Evolutionary conservation across 1,140 invertebrate species (phyloP), one percentile per base, ranked within the genome.

Genomic region (Aphelenchoides besseyi): DNA sequence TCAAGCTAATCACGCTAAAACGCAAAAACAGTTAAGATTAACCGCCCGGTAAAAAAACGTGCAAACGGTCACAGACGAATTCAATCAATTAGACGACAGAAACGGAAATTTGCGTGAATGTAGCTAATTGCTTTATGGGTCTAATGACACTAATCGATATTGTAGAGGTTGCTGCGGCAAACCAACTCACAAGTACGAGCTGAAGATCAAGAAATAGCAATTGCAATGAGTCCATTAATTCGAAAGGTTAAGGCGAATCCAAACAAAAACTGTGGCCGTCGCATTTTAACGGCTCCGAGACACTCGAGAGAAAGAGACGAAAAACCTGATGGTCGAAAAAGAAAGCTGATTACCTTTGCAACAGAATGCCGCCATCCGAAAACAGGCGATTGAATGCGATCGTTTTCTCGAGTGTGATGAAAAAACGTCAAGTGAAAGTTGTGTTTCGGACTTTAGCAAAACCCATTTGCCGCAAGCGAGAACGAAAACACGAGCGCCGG

Each of bases 311-410:
- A 48, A 48, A 23, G 23, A 12, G 41, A 48, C 41, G 41, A 23
- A 12, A 23, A 48, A 23, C n/a, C n/a, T n/a, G 41, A 48, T 48
- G 41, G 41, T 23, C 12, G 41, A 23, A 23, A 12, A 23, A 12
- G 41, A 48, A 48, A 48, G 41, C 41, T 48, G 41, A 48, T 48
- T 48, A 48, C 41, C 41, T 48, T 48, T 48, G 41, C 41, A 48
- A 48, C 41, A 48, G 41, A 23, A 48, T 48, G 41, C 23, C 41
- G 41, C 41, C 41, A 23, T 16, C 41, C 41, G 41, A 48, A 23
- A 48, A 23, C 12, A 48, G 41, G 41, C 12, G 12, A 23, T 23
- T 23, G 41, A 48, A 23, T 48, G 12, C 41, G 12, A 23, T 48
- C 41, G 12, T 23, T 12, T 23, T 48, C 23, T 23, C 12, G 41